Evolutionary conservation across 2,888 invertebrate genomes (phyloP).

Genomic region (Hyalella azteca): DNA sequence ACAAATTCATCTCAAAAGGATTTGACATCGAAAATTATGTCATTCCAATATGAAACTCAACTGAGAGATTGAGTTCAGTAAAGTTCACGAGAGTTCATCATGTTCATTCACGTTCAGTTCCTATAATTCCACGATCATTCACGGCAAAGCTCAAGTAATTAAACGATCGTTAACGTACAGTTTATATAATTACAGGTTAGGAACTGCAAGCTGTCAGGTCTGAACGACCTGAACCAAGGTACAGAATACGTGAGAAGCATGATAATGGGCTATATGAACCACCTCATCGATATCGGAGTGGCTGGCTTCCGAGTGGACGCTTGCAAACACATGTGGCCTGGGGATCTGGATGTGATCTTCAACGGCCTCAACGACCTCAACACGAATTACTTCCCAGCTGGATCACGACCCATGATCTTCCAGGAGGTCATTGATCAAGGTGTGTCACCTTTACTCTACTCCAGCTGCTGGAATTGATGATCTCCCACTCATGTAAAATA

Average conservation of each 20-base stretch:
- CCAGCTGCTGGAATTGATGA: not conserved
- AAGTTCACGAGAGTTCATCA: too few species aligned
- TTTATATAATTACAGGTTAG: slow-evolving; percentile 62
- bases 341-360: slow-evolving; percentile 68
- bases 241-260: slow-evolving; percentile 62
- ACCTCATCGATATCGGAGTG: slow-evolving; percentile 63
- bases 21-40: too few species aligned
- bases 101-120: too few species aligned
- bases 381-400: slow-evolving; percentile 61
- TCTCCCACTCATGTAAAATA: too few species aligned
- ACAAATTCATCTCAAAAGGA: too few species aligned
- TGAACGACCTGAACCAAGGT: slow-evolving; percentile 64
- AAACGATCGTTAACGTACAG: too few species aligned
- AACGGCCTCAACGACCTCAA: slow-evolving; percentile 61
- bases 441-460: not conserved
- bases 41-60: too few species aligned
- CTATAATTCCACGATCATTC: too few species aligned
- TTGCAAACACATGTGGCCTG: slow-evolving; percentile 70
- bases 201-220: slow-evolving; percentile 64
- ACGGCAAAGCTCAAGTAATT: too few species aligned
- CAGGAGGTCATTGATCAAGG: slow-evolving; percentile 74
- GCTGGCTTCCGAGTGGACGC: slow-evolving; percentile 66
- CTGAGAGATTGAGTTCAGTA: too few species aligned
- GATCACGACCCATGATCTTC: slow-evolving; percentile 68
- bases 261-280: slow-evolving; percentile 63